Percentiles rank a stretch among this genome's conserved stretches.
Evolutionary conservation across 2,888 invertebrate genomes (phyloP).

Genomic region (Nesidiocoris tenuis): DNA sequence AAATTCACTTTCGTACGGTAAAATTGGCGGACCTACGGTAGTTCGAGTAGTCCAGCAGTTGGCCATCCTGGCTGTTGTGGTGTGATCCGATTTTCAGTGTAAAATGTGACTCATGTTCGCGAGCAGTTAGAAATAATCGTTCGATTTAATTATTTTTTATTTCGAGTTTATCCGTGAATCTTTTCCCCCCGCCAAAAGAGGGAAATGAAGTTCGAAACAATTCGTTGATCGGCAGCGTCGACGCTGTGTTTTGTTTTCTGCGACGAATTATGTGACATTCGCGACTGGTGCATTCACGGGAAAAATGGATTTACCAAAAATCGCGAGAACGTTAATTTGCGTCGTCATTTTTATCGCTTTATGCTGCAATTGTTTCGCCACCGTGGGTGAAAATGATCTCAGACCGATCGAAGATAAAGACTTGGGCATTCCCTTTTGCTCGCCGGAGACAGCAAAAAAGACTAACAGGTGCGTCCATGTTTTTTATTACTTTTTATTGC

Average conservation of each 20-base stretch:
- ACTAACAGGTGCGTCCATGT: constrained; percentile 25
- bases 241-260: too few species aligned
- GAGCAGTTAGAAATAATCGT: neutral
- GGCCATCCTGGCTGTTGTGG: too few species aligned
- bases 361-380: constrained; percentile 15
- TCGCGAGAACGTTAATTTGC: neutral
- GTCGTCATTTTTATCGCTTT: neutral
- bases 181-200: too few species aligned
- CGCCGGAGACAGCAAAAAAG: constrained; percentile 11
- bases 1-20: too few species aligned
- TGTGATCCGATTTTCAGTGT: neutral
- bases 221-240: neutral
- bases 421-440: constrained; percentile 23
- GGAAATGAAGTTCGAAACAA: neutral
- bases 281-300: neutral
- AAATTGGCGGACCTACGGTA: too few species aligned
- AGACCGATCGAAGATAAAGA: neutral
- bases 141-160: too few species aligned
- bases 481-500: neutral
- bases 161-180: too few species aligned
- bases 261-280: neutral
- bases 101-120: neutral
- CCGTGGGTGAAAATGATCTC: neutral
- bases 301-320: neutral
- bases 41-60: too few species aligned